phyloP scores from a whole-genome alignment of 1,140 invertebrate genomes.

The Hydropsyche tenuis region DNA sequence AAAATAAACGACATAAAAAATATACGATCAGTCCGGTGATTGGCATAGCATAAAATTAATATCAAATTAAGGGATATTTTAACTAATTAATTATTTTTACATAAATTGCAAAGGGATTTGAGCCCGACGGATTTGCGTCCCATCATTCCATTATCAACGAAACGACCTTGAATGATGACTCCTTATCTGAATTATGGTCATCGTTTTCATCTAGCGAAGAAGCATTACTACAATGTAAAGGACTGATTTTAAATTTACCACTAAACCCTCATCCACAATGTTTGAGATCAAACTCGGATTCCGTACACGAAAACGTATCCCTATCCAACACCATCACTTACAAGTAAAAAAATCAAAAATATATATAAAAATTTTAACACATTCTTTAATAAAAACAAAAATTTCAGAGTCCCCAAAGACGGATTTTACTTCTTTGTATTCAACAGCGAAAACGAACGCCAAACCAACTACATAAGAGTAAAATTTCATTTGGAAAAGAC shows the following conservation, averaged over 20 bases:
- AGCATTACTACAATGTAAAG: slow-evolving; percentile 74
- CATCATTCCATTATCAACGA: slow-evolving; percentile 68
- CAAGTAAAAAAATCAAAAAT: slow-evolving; percentile 59
- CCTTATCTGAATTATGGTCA: slow-evolving; percentile 79
- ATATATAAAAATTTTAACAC: neutral
- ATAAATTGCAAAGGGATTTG: slow-evolving; percentile 62
- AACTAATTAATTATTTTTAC: no score
- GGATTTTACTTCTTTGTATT: slow-evolving; percentile 85
- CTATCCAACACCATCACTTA: slow-evolving; percentile 70
- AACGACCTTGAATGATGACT: slow-evolving; percentile 69
- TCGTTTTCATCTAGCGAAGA: slow-evolving; percentile 81
- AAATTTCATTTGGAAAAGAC: slow-evolving; percentile 74
- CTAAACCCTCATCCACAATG: slow-evolving; percentile 69
- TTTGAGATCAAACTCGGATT: slow-evolving; percentile 52
- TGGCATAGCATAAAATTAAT: no score
- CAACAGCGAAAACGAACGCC: slow-evolving; percentile 80
- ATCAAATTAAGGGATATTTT: no score
- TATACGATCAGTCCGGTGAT: no score
- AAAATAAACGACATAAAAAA: no score
- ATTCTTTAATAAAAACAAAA: no score
- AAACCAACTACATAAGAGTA: slow-evolving; percentile 71
- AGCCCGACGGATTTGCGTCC: slow-evolving; percentile 70
- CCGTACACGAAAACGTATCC: slow-evolving; percentile 60
- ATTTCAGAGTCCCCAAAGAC: slow-evolving; percentile 68
- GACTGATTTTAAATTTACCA: slow-evolving; percentile 74